Percentiles rank a stretch among this genome's conserved stretches.
Evolutionary conservation across 2,113 vertebrate species (phyloP).

Genomic region (Percopsis transmontana): DNA sequence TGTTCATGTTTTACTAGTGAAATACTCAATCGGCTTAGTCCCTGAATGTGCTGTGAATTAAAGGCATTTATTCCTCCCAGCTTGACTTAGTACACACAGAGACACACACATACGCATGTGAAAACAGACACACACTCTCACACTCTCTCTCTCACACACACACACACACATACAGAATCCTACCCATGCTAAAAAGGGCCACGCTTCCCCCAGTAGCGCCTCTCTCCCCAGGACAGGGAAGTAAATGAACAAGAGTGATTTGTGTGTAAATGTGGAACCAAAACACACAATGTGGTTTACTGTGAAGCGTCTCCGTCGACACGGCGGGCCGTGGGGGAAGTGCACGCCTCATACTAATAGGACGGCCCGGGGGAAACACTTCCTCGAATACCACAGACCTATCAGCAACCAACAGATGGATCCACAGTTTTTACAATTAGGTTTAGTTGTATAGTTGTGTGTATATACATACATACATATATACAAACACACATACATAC

Average conservation of each 20-base stretch:
- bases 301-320: constrained; percentile 66
- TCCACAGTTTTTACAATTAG: not conserved
- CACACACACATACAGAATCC: constrained; percentile 5
- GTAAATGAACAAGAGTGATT: constrained; percentile 70
- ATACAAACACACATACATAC: not conserved
- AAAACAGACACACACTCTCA: constrained; percentile 3
- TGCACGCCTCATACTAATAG: constrained; percentile 62
- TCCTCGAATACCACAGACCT: constrained; percentile 57
- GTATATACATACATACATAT: too few species aligned
- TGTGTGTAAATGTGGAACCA: constrained; percentile 56
- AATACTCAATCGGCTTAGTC: constrained; percentile 27
- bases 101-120: constrained; percentile 4
- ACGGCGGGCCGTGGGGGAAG: constrained; percentile 51
- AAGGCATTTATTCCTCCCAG: constrained; percentile 53
- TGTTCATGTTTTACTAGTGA: constrained; percentile 38
- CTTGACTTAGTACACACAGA: constrained; percentile 40
- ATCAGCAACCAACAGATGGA: constrained; percentile 66
- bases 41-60: constrained; percentile 36
- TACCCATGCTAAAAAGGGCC: constrained; percentile 34
- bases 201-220: constrained; percentile 12
- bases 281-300: constrained; percentile 61
- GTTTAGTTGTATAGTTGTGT: not conserved
- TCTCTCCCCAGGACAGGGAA: constrained; percentile 63
- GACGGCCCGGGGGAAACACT: constrained; percentile 52
- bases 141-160: constrained; percentile 17